A percentile compares a stretch with the other conserved stretches of the same genome.
Evolutionary conservation across 2,888 invertebrate genomes (phyloP).

Genomic region (Cataglyphis livida): DNA sequence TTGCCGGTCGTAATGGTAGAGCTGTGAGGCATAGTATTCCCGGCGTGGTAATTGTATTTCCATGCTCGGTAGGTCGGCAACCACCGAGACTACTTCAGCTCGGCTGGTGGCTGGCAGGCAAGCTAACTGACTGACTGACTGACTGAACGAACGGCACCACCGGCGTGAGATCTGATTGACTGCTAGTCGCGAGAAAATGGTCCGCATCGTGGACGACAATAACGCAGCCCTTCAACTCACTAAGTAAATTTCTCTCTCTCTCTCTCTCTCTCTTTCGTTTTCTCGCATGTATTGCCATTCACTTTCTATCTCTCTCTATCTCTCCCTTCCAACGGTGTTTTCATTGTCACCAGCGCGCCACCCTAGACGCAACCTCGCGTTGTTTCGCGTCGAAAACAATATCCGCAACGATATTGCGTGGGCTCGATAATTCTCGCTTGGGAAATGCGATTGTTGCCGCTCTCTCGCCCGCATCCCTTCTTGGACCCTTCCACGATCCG

Average conservation of each 20-base stretch:
- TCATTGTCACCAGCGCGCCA: constrained; percentile 67
- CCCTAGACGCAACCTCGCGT: constrained; percentile 53
- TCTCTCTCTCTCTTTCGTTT: constrained; percentile 19
- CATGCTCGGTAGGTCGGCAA: constrained; percentile 79
- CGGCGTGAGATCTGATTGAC: constrained; percentile 67
- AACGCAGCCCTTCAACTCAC: constrained; percentile 57
- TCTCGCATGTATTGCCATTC: constrained; percentile 5
- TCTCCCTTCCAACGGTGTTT: constrained; percentile 47
- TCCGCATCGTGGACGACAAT: constrained; percentile 64
- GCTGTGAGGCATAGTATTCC: constrained; percentile 73
- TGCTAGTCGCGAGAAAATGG: constrained; percentile 71
- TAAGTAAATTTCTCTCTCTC: constrained; percentile 26
- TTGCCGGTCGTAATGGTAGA: constrained; percentile 62
- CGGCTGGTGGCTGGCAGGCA: constrained; percentile 58
- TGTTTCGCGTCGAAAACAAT: constrained; percentile 82
- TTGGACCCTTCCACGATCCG: constrained; percentile 47
- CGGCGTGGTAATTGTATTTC: constrained; percentile 84
- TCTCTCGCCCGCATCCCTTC: constrained; percentile 72
- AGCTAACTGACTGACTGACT: constrained; percentile 70
- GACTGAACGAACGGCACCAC: constrained; percentile 44
- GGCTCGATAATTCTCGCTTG: constrained; percentile 81
- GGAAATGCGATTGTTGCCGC: constrained; percentile 84
- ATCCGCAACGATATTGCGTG: constrained; percentile 84
- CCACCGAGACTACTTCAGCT: constrained; percentile 65
- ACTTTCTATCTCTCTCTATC: constrained; percentile 5